These are phyloP conservation scores for Spea hammondii DNA, from an alignment of 2,797 vertebrate genomes.

Conservation along the genomic window DNA sequence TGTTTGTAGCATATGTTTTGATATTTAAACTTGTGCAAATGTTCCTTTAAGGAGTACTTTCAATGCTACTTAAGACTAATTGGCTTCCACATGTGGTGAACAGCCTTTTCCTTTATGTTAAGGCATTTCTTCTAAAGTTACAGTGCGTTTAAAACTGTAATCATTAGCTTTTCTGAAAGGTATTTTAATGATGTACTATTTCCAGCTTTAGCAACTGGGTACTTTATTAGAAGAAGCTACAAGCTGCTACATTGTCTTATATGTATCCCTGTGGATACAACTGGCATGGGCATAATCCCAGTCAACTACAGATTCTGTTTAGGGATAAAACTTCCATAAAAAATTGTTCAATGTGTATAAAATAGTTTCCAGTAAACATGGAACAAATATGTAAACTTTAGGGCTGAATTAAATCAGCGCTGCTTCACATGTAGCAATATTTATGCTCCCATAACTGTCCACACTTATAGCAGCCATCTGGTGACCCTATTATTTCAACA, in stretches of 20 bases:
- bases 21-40: too few species aligned
- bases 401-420: neutral
- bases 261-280: too few species aligned
- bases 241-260: neutral
- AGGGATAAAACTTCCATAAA: too few species aligned
- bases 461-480: too few species aligned
- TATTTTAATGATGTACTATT: slow-evolving; percentile 18
- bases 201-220: neutral
- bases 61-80: neutral
- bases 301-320: too few species aligned
- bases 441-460: too few species aligned
- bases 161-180: slow-evolving; percentile 21
- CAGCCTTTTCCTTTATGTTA: neutral
- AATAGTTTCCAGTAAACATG: too few species aligned
- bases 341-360: too few species aligned
- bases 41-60: neutral
- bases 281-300: too few species aligned
- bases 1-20: too few species aligned
- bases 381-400: slow-evolving; percentile 1
- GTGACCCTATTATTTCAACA: too few species aligned
- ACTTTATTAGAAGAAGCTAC: slow-evolving; percentile 6
- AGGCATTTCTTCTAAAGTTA: slow-evolving; percentile 12
- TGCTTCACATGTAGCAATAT: too few species aligned
- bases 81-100: slow-evolving; percentile 6
- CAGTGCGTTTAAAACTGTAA: neutral